Conservation (phyloP, 2,888 invertebrate genomes). For the Pseudeuparius sepicola region DNA sequence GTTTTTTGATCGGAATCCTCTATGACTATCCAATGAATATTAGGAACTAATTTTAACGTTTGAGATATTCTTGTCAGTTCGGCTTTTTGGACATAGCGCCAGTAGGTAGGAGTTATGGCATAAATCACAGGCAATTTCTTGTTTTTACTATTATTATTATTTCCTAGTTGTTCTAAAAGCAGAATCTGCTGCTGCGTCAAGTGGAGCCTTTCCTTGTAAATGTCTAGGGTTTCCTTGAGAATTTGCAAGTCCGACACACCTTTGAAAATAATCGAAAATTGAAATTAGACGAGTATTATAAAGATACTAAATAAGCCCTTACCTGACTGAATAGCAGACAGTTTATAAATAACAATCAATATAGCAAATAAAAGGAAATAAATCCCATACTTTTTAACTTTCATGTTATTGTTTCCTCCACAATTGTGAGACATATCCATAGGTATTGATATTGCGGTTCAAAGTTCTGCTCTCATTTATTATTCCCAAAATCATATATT, state of each 20-base stretch:
- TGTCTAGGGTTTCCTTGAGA: slow-evolving; percentile 29
- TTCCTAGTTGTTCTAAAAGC: slow-evolving; percentile 31
- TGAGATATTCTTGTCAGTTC: slow-evolving; percentile 87
- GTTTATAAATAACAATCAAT: slow-evolving; percentile 30
- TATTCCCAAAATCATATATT: no score
- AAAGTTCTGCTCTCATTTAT: no score
- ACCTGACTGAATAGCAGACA: slow-evolving; percentile 26
- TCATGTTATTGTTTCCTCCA: no score
- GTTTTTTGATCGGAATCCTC: slow-evolving; percentile 74
- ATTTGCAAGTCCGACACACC: slow-evolving; percentile 31
- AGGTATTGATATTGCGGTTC: no score
- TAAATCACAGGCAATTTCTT: slow-evolving; percentile 59
- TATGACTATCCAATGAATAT: slow-evolving; percentile 88
- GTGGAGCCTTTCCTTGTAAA: slow-evolving; percentile 34
- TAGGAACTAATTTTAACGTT: slow-evolving; percentile 74
- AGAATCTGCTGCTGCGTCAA: slow-evolving; percentile 33
- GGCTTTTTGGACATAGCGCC: slow-evolving; percentile 82
- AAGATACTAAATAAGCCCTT: slow-evolving; percentile 10
- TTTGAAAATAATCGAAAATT: no score
- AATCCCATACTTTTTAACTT: slow-evolving; percentile 23
- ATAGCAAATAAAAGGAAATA: slow-evolving; percentile 29
- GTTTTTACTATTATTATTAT: slow-evolving; percentile 20
- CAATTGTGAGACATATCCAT: no score
- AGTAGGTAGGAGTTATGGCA: slow-evolving; percentile 87
- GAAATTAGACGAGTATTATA: no score